Base-by-base conservation (phyloP, 2,888 invertebrate species). In the Cyrtodaria siliqua region DNA sequence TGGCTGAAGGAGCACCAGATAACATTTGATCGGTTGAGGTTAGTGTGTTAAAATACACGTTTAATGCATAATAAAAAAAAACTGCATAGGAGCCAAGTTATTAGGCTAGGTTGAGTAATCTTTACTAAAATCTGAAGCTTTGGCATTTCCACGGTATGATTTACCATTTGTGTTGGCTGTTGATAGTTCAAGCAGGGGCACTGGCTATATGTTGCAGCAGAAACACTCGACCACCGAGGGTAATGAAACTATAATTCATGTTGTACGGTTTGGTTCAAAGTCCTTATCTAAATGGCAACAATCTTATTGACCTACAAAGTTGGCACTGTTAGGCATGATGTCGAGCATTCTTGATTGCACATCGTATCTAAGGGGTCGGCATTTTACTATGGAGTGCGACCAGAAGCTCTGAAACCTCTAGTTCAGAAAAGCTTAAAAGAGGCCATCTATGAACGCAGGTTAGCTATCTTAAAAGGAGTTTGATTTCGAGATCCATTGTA, bases 151-250 rank as follows among this genome's bases (percentile, higher is more conserved):
- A 20, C 44, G 61, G 2, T 84, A 56, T 66, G 79, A 82, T 44
- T 16, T 73, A 2, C 38, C 52, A 23, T 82, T 82, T 57, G 42
- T 61, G 3, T 27, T 84, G 12, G 60, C 74, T n/a, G 78, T 82
- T 12, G 82, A 82, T 23, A 73, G 79, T 1, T 44, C 55, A 52
- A 61, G 50, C 4, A 50, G 70, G 12, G 82, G 84, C 0, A 78
- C 76, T 14, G 80, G 80, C 2, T 84, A 64, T 27, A 78, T 84
- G 74, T 33, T 82, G 2, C 78, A 81, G 23, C 80, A 80, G 29
- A 47, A 69, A 20, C 72, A 76, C 44, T 60, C 49, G n/a, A 33
- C 33, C 12, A 33, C 12, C 33, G 33, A 33, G 4, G 33, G 33
- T 12, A n/a, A n/a, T n/a, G 57, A 70, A 42, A 61, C 38, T 18